Percentiles rank a stretch among this genome's conserved stretches.
phyloP scores from a whole-genome alignment of 1,140 invertebrate species.

The Chelonus insularis region DNA sequence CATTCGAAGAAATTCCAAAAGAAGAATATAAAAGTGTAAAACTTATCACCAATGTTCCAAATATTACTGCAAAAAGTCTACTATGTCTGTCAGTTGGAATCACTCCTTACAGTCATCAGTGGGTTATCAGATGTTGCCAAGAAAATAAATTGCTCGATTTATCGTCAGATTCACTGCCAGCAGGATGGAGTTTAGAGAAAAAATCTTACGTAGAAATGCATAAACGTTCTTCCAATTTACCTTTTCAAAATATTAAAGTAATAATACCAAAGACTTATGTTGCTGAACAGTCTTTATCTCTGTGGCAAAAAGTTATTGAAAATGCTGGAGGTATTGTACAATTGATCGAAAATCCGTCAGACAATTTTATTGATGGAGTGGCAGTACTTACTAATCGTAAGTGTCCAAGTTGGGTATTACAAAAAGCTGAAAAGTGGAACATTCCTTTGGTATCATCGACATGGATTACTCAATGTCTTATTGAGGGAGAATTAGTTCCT shows the following conservation, averaged over 20 bases:
- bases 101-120: conserved; percentile 59
- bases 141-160: conserved; percentile 47
- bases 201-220: conserved; percentile 57
- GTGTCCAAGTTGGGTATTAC: conserved; percentile 61
- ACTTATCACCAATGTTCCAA: conserved; percentile 64
- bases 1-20: conserved; percentile 63
- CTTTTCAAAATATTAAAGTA: conserved; percentile 60
- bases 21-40: conserved; percentile 60
- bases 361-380: conserved; percentile 57
- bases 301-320: conserved; percentile 64
- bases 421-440: conserved; percentile 59
- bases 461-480: conserved; percentile 65
- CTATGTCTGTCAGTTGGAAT: conserved; percentile 64
- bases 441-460: conserved; percentile 63
- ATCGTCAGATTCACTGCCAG: conserved; percentile 57
- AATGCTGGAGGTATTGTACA: conserved; percentile 62
- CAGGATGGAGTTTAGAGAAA: conserved; percentile 61
- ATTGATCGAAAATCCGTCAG: conserved; percentile 50
- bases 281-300: conserved; percentile 58
- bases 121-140: conserved; percentile 62
- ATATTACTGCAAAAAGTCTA: conserved; percentile 64
- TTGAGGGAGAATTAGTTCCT: conserved; percentile 59
- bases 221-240: conserved; percentile 55
- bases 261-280: conserved; percentile 58
- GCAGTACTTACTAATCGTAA: conserved; percentile 61